Percentiles rank a stretch among this genome's conserved stretches.
phyloP scores from a whole-genome alignment of 2,797 vertebrate genomes.

The Spatula clypeata region DNA sequence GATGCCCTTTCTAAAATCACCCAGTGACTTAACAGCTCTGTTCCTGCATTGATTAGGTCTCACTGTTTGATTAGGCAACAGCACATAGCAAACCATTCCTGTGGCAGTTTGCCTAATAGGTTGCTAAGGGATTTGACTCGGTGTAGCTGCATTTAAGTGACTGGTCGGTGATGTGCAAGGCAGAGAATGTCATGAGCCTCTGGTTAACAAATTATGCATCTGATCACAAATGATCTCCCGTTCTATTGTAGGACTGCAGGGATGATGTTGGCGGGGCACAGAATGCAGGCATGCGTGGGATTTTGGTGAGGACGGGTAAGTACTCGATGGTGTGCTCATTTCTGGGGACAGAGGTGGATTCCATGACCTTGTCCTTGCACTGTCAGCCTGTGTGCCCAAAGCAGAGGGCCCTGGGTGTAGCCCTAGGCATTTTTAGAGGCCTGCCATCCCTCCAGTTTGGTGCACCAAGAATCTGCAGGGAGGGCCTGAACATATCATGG shows the following conservation, averaged over 20 bases:
- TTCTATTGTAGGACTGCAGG: conserved; percentile 89
- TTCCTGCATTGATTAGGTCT: neutral
- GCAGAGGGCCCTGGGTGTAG: neutral
- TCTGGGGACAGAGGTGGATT: fast-evolving
- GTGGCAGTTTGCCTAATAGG: fast-evolving
- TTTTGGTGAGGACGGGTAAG: conserved; percentile 94
- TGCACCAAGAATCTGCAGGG: neutral
- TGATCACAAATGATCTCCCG: neutral
- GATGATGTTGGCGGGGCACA: conserved; percentile 97
- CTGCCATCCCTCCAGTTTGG: fast-evolving
- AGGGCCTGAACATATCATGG: fast-evolving
- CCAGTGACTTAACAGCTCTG: neutral
- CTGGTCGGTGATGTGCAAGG: neutral
- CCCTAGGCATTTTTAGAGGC: neutral
- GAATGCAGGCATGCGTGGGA: conserved; percentile 92
- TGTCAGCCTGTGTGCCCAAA: neutral
- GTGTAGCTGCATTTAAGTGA: fast-evolving
- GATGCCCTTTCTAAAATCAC: neutral
- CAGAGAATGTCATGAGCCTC: neutral
- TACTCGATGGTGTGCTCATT: fast-evolving
- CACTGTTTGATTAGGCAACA: fast-evolving
- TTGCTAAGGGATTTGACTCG: neutral
- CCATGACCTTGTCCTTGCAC: neutral
- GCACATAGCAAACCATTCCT: fast-evolving
- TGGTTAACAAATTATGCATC: fast-evolving